These are phyloP conservation scores for Tupaia tana DNA, from an alignment of 2,113 vertebrate species.

Conservation along the genomic window DNA sequence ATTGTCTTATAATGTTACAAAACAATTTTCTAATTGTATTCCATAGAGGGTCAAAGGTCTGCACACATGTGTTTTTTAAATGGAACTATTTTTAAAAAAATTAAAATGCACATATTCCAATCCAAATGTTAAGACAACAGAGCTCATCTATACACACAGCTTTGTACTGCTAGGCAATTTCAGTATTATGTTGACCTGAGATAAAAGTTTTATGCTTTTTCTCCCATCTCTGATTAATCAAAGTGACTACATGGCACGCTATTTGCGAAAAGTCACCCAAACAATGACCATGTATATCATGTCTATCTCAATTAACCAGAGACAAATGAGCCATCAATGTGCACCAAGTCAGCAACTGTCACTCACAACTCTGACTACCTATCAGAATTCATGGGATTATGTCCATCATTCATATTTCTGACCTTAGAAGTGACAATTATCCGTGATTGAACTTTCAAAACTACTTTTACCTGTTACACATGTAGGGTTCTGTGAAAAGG, in stretches of 20 bases:
- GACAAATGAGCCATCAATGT: not conserved
- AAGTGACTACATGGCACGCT: not conserved
- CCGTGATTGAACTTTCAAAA: constrained; percentile 7
- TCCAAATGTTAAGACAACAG: not conserved
- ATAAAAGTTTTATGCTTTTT: constrained; percentile 41
- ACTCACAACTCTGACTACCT: not conserved
- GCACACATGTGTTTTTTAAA: constrained; percentile 6
- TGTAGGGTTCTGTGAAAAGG: not conserved
- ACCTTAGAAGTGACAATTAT: constrained; percentile 10
- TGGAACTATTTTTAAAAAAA: not conserved
- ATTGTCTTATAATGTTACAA: not conserved
- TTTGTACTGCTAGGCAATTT: not conserved
- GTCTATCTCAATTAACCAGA: constrained; percentile 5
- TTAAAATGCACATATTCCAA: not conserved
- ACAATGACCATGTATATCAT: not conserved
- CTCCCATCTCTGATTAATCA: constrained; percentile 14
- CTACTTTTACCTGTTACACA: not conserved
- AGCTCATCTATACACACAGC: not conserved
- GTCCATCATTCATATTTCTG: not conserved
- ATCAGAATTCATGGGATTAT: not conserved
- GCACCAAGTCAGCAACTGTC: not conserved
- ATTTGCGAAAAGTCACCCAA: not conserved
- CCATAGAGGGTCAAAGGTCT: not conserved
- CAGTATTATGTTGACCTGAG: not conserved
- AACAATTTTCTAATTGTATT: constrained; percentile 11